Base-by-base conservation (phyloP, 2,797 vertebrate species). In the Sebastes vulpes region DNA sequence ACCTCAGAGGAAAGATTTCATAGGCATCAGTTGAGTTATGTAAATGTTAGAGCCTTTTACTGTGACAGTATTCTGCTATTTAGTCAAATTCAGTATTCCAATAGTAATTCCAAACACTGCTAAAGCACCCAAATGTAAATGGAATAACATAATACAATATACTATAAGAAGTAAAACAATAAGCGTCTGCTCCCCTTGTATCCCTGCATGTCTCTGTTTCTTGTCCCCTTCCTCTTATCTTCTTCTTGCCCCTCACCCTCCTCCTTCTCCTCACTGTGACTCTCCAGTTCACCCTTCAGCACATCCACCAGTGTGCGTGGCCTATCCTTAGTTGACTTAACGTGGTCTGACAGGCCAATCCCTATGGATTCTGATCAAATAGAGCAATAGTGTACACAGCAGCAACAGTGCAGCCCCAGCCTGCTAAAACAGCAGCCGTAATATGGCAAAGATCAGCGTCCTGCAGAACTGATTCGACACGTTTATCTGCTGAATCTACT, bases 281-380 rank as follows among this genome's bases (percentile, higher is more conserved):
- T 91, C 86, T 81, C 75, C 69, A 73, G 71, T 79, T 84, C 88
- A 89, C 65, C 90, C 90, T 83, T 90, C 86, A 91, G 91, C 89
- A 88, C 81, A 83, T 90, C 89, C 58, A 91, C 77, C 84, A 86
- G 90, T 91, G 92, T 92, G 87, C 32, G 35, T 81, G 88, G 88
- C 86, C 67, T 81, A 69, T 87, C 84, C 85, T 77, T 66, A 83
- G 87, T 84, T 93, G 92, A 92, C 83, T 84, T 93, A 94, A 94
- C 82, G 4, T 50, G 76, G 72, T 82, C 87, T 91, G 93, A 94
- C 93, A 92, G 91, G 84, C 70, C 92, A 89, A 89, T 94, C 93
- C 91, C 92, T 91, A 89, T 91, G 93, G 92, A 92, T 94, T 93
- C 83, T 92, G 93, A 93, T 94, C 92, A 94, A 94, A 86, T 80